Evolutionary conservation across 2,888 invertebrate genomes (phyloP), one percentile per base, ranked within the genome.

Genomic region (Tricholauxania praeusta): DNA sequence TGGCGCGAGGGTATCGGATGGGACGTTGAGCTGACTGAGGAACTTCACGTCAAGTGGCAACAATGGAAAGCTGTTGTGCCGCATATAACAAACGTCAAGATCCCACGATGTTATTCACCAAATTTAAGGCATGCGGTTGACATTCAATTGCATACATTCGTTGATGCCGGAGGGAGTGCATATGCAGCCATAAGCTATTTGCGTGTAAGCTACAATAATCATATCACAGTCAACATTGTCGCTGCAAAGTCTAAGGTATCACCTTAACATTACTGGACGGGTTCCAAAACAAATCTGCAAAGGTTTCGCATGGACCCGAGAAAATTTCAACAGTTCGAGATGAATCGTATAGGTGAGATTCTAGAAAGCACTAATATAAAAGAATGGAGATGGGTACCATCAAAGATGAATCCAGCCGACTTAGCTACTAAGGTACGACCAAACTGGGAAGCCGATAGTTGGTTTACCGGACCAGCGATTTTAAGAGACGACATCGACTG

Each of bases 381-480:
- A 1, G 63, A 71, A 19, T 69, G 73, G 69, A 62, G 47, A 39
- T 67, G 69, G 66, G 22, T 75, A 1, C 57, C 69, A 19, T 59
- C 71, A 28, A 76, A 65, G 15, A 49, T 48, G n/a, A 71, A 71
- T 55, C 71, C 52, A 70, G 67, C 63, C 4, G 71, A 22, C n/a
- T 68, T 69, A 14, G 68, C 63, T 51, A 66, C 22, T 17, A 64
- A 28, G 22, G n/a, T 49, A 28, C 55, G 59, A 47, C 10, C 15
- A 17, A 55, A 55, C 71, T 22, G 14, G n/a, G 59, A 19, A 19
- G 62, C 53, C 39, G n/a, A n/a, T n/a, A n/a, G n/a, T n/a, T 76
- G 73, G 73, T 71, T 71, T 10, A 15, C 14, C 12, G 71, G 72
- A 17, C 75, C 74, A 1, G 74, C 55, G 2, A 72, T 67, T 60